Percentiles rank a stretch among this genome's conserved stretches.
Evolutionary conservation across 1,140 invertebrate genomes (phyloP).

Genomic region (Temnothorax curvispinosus): DNA sequence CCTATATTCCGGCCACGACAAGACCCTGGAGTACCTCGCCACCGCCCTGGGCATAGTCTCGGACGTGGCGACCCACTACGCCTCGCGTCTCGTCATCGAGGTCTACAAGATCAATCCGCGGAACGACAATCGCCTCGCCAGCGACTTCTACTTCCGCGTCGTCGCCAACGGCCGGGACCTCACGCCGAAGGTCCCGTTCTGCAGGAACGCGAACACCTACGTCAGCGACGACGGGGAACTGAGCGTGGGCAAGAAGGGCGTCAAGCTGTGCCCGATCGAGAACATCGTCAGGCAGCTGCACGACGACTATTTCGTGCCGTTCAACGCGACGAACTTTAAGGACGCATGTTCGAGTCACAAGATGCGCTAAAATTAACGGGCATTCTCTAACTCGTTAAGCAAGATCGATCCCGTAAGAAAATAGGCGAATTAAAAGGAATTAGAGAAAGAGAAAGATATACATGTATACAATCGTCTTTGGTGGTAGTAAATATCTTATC

Average conservation of each 20-base stretch:
- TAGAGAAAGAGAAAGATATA: neutral
- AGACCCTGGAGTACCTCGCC: constrained; percentile 93
- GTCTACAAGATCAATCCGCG: constrained; percentile 88
- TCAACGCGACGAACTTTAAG: constrained; percentile 94
- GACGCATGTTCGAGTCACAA: constrained; percentile 89
- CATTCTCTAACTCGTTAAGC: neutral
- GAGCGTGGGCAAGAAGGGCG: constrained; percentile 81
- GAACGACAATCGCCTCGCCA: constrained; percentile 84
- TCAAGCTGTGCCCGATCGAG: constrained; percentile 92
- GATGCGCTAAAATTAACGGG: constrained; percentile 9
- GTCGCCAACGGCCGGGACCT: constrained; percentile 95
- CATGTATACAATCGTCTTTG: neutral
- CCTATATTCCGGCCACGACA: constrained; percentile 96
- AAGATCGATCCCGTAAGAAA: neutral
- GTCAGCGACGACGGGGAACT: constrained; percentile 82
- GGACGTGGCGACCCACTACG: constrained; percentile 90
- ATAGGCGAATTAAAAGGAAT: constrained; percentile 39
- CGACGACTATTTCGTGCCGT: constrained; percentile 92
- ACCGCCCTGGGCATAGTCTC: constrained; percentile 90
- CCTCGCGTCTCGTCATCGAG: constrained; percentile 94
- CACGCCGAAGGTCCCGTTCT: constrained; percentile 93
- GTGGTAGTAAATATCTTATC: neutral
- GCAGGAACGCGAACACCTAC: constrained; percentile 87
- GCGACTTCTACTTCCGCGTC: constrained; percentile 92
- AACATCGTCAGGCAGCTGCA: constrained; percentile 94